Evolutionary conservation across 2,113 vertebrate species (phyloP).

Genomic region (Plectropomus leopardus): DNA sequence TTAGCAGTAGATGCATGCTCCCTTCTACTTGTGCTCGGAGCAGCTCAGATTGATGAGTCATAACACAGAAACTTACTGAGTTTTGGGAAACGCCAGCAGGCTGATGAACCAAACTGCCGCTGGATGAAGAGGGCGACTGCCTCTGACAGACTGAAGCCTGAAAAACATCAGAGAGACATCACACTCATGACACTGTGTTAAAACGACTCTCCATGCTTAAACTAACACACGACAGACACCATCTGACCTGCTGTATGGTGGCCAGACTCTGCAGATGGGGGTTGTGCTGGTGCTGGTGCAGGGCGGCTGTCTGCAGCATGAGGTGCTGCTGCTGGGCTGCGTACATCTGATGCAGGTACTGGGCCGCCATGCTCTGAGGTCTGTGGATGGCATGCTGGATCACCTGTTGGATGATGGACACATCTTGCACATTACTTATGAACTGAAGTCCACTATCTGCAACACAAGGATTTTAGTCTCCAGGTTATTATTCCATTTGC

Average conservation of each 20-base stretch:
- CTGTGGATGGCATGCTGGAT: conserved; percentile 95
- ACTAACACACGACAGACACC: not conserved
- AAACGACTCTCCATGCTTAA: not conserved
- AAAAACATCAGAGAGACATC: conserved; percentile 80
- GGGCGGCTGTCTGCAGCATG: conserved; percentile 93
- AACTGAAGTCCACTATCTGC: not conserved
- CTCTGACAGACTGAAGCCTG: conserved; percentile 92
- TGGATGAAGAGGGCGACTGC: conserved; percentile 87
- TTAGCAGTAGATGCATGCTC: too few species aligned
- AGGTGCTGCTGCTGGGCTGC: conserved; percentile 96
- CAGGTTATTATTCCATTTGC: not conserved
- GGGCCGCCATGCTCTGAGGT: conserved; percentile 92
- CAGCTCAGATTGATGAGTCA: not conserved
- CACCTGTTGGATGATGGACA: conserved; percentile 79
- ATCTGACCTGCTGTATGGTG: conserved; percentile 90
- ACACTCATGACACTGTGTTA: not conserved
- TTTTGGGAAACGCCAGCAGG: conserved; percentile 90
- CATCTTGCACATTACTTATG: not conserved
- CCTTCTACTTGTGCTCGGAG: not conserved
- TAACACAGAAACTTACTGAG: conserved; percentile 85
- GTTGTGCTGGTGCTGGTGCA: conserved; percentile 89
- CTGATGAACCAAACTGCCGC: conserved; percentile 88
- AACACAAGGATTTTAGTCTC: too few species aligned
- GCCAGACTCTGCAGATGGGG: conserved; percentile 88
- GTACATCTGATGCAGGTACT: conserved; percentile 97